Percentiles rank a stretch among this genome's conserved stretches.
These are phyloP conservation scores for Guaruba guarouba DNA, from an alignment of 2,113 vertebrate genomes.

Conservation along the genomic window DNA sequence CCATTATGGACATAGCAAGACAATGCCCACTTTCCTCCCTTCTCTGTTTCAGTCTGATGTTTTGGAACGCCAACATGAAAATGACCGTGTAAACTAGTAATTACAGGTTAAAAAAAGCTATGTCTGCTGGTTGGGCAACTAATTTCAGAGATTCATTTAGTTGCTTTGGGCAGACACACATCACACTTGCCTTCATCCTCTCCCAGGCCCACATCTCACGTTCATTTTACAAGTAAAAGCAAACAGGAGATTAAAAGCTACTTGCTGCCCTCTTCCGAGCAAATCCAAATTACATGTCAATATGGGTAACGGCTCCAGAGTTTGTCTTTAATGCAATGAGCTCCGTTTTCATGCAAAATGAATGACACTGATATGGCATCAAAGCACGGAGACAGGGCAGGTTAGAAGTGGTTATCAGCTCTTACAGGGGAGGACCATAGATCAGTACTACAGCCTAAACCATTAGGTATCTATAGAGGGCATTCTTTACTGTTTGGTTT, in stretches of 20 bases:
- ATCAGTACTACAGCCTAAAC: background rate
- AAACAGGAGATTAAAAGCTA: background rate
- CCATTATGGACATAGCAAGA: background rate
- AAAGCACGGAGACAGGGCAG: background rate
- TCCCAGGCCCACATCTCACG: background rate
- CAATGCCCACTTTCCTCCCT: background rate
- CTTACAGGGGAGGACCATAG: accelerated
- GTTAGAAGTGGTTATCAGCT: background rate
- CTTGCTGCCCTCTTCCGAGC: constrained; percentile 57
- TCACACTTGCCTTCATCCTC: background rate
- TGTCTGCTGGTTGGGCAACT: background rate
- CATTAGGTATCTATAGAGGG: background rate
- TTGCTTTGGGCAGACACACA: background rate
- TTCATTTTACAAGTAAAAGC: background rate
- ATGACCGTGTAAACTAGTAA: background rate
- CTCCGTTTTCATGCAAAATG: background rate
- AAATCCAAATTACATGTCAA: background rate
- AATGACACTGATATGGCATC: background rate
- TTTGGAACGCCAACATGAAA: background rate
- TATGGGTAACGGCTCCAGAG: background rate
- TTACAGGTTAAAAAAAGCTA: background rate
- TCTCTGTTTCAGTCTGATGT: background rate
- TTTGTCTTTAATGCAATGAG: background rate
- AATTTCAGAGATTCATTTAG: background rate
- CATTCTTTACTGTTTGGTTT: background rate